phyloP scores from a whole-genome alignment of 30 jellyfish, hydroid and myxozoan genomes.

The Aurelia coerulea region DNA sequence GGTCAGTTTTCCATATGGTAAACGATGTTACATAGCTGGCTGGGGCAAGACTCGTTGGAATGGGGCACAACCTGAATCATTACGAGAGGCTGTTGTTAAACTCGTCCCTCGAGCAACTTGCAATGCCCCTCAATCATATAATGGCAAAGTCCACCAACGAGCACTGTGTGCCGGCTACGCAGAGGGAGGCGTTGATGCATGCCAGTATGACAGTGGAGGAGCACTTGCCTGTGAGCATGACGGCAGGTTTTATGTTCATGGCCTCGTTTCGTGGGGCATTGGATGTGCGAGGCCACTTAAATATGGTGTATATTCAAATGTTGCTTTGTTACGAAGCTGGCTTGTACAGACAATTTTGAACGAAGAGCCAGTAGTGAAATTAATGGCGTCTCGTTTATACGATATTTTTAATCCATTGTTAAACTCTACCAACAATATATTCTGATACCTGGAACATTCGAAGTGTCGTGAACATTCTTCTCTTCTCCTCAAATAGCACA shows the following conservation, averaged over 20 bases:
- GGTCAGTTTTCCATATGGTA: slow-evolving; percentile 33
- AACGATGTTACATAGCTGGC: slow-evolving; percentile 82
- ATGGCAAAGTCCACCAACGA: slow-evolving; percentile 73
- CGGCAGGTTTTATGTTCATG: slow-evolving; percentile 80
- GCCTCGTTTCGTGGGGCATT: slow-evolving; percentile 93
- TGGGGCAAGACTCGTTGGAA: slow-evolving; percentile 89
- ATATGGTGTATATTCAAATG: slow-evolving; percentile 89
- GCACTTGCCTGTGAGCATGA: slow-evolving; percentile 77
- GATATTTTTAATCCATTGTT: slow-evolving; percentile 25
- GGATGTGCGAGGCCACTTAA: slow-evolving; percentile 88
- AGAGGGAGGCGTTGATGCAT: slow-evolving; percentile 92
- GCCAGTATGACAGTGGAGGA: slow-evolving; percentile 98
- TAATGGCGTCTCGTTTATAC: slow-evolving; percentile 27
- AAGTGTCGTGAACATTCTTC: too few relatives aligned
- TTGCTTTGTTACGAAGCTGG: slow-evolving; percentile 68
- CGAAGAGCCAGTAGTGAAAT: slow-evolving; percentile 44
- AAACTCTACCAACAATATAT: background rate
- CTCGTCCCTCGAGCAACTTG: slow-evolving; percentile 75
- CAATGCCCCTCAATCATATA: slow-evolving; percentile 73
- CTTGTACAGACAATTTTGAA: slow-evolving; percentile 62
- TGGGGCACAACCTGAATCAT: slow-evolving; percentile 77
- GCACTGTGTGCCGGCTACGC: slow-evolving; percentile 95
- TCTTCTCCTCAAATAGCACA: too few relatives aligned
- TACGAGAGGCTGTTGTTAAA: slow-evolving; percentile 74
- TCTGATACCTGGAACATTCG: too few relatives aligned